Conservation (phyloP, 2,888 invertebrate genomes). For the Lacanobia oleracea region DNA sequence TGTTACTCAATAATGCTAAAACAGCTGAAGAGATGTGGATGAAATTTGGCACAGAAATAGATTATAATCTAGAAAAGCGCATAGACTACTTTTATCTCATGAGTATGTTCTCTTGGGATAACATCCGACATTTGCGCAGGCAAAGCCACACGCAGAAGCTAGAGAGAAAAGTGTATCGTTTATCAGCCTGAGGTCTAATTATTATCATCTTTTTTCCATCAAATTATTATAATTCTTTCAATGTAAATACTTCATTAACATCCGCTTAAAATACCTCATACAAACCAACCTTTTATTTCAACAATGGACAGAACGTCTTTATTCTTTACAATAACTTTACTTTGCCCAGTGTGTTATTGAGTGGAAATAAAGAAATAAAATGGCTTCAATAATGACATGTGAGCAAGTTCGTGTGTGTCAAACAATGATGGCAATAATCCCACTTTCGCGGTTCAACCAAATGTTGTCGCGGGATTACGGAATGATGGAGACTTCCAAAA, state of each 20-base stretch:
- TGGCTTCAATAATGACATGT: conserved; percentile 76
- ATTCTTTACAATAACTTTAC: conserved; percentile 65
- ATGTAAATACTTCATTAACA: conserved; percentile 32
- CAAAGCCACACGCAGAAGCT: no score
- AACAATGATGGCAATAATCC: conserved; percentile 80
- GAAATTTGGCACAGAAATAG: no score
- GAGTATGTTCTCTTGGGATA: no score
- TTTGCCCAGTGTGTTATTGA: conserved; percentile 66
- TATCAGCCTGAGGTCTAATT: neutral
- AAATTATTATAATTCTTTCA: neutral
- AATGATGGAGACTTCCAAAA: conserved; percentile 61
- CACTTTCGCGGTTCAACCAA: conserved; percentile 85
- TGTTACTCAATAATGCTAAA: no score
- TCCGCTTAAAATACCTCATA: neutral
- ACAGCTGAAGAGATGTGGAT: no score
- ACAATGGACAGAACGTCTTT: conserved; percentile 71
- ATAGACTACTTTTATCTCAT: no score
- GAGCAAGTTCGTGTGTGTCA: conserved; percentile 76
- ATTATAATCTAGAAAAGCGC: no score
- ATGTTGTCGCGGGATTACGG: conserved; percentile 73
- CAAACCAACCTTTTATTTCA: conserved; percentile 21
- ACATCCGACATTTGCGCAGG: no score
- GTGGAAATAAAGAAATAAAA: conserved; percentile 72
- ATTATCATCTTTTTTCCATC: neutral
- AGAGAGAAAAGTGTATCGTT: neutral